These are phyloP conservation scores for Pseudochirops cupreus DNA, from an alignment of 2,797 vertebrate species.

Conservation along the genomic window DNA sequence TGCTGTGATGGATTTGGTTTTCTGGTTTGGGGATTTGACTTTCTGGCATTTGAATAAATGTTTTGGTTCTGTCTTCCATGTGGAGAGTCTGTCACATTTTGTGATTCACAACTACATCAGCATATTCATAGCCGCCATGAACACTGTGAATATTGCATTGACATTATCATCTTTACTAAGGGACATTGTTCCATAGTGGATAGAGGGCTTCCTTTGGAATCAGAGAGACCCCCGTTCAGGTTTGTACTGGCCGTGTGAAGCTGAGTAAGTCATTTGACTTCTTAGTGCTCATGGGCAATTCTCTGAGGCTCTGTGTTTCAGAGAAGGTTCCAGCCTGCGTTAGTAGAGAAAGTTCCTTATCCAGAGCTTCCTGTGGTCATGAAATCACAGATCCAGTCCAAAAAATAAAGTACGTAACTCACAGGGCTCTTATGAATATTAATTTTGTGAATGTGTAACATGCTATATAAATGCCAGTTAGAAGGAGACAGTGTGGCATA, in stretches of 20 bases:
- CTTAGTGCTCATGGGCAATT: not conserved
- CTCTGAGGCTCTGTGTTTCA: not conserved
- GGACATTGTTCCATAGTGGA: not conserved
- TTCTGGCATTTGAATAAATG: too few relatives aligned
- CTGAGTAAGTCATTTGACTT: not conserved
- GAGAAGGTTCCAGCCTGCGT: not conserved
- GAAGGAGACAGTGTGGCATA: not conserved
- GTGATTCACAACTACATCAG: too few relatives aligned
- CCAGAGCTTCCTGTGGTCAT: not conserved
- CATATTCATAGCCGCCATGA: too few relatives aligned
- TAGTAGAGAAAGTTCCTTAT: not conserved
- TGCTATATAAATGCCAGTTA: not conserved
- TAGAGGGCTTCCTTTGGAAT: not conserved
- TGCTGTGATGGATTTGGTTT: too few relatives aligned
- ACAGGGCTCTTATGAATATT: not conserved
- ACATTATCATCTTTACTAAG: not conserved
- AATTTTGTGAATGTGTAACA: not conserved
- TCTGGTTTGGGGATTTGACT: too few relatives aligned
- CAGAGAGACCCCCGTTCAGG: not conserved
- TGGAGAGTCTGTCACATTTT: too few relatives aligned
- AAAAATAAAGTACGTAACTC: not conserved
- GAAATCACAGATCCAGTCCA: not conserved
- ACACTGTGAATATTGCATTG: too few relatives aligned
- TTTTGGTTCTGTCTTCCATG: too few relatives aligned
- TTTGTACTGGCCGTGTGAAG: not conserved